Percentiles rank a stretch among this genome's conserved stretches.
These are phyloP conservation scores for Melitaea athalia DNA, from an alignment of 2,888 invertebrate genomes.

Conservation along the genomic window DNA sequence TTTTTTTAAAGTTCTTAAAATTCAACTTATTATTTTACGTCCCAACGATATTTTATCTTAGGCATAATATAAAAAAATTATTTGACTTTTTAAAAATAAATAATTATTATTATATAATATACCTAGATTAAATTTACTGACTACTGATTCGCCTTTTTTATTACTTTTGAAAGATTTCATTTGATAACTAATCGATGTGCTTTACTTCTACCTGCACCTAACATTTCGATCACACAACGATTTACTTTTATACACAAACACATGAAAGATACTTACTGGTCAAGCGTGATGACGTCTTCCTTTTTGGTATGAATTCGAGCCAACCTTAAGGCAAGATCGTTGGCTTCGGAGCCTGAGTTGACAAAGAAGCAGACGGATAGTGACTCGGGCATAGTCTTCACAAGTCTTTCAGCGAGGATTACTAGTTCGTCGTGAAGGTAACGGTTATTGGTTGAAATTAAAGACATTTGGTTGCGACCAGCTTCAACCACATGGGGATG, in stretches of 20 bases:
- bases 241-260: conserved; percentile 21
- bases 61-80: too few relatives aligned
- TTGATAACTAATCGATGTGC: neutral
- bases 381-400: conserved; percentile 90
- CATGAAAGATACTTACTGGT: conserved; percentile 91
- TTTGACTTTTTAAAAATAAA: too few relatives aligned
- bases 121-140: too few relatives aligned
- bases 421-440: conserved; percentile 98
- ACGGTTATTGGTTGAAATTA: conserved; percentile 96
- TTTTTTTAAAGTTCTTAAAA: too few relatives aligned
- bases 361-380: conserved; percentile 97
- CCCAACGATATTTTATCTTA: too few relatives aligned
- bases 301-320: conserved; percentile 94
- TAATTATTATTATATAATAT: too few relatives aligned
- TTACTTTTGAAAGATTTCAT: neutral
- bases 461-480: conserved; percentile 93
- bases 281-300: conserved; percentile 94
- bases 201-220: too few relatives aligned
- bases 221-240: neutral
- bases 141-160: neutral
- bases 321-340: conserved; percentile 96
- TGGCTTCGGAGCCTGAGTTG: conserved; percentile 99
- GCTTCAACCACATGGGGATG: conserved; percentile 97
- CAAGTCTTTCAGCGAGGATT: conserved; percentile 92
- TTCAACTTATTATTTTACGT: too few relatives aligned